These are phyloP conservation scores for Spea bombifrons DNA, from an alignment of 2,113 vertebrate species.

Conservation along the genomic window DNA sequence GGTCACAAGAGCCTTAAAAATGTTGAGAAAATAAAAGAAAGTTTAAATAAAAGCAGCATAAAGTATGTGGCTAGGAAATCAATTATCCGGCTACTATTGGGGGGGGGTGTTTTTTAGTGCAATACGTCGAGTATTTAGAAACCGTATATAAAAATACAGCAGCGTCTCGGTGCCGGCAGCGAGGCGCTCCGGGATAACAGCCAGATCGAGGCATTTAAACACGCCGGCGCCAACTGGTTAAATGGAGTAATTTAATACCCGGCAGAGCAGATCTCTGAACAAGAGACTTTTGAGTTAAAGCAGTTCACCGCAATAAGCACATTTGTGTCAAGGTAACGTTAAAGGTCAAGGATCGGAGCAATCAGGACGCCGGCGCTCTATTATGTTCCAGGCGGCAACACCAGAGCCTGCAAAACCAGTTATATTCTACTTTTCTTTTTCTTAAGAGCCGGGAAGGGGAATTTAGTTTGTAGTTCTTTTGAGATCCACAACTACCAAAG, in stretches of 20 bases:
- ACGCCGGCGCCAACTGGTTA: conserved; percentile 35
- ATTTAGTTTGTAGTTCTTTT: no score
- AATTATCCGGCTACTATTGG: no score
- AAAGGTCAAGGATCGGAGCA: conserved; percentile 17
- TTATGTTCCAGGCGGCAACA: no score
- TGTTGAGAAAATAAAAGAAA: no score
- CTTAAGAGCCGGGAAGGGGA: no score
- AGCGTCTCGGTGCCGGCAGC: background rate
- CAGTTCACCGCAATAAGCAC: conserved; percentile 19
- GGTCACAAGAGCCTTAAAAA: no score
- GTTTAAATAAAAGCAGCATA: no score
- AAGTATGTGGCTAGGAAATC: no score
- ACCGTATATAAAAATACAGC: background rate
- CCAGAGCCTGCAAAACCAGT: no score
- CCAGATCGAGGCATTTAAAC: conserved; percentile 26
- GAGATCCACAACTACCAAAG: no score
- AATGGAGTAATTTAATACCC: conserved; percentile 42
- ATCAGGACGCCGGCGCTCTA: background rate
- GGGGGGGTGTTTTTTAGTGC: no score
- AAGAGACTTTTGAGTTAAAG: conserved; percentile 32
- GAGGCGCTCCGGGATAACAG: conserved; percentile 8
- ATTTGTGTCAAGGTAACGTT: conserved; percentile 37
- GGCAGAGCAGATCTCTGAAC: conserved; percentile 16
- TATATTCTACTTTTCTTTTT: no score
- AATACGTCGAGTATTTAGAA: background rate